Evolutionary conservation across 2,113 vertebrate species (phyloP), one percentile per base, ranked within the genome.

Genomic region (Otocyon megalotis): DNA sequence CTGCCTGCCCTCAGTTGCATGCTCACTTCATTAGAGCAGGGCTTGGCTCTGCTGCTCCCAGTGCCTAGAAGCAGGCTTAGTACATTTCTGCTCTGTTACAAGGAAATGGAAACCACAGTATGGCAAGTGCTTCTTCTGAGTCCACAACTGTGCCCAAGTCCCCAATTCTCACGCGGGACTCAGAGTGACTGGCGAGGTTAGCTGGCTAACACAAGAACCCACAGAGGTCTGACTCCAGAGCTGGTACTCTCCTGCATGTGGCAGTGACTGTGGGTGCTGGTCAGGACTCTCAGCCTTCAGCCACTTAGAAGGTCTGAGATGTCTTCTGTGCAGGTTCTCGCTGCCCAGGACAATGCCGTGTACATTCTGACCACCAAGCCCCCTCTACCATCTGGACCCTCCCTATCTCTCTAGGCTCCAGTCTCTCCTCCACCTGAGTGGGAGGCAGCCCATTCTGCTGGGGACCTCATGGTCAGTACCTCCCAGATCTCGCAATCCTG

Each of bases 261-360:
- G 1, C 4, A 48, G 62, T 0, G 3, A 11, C 48, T 4, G 1
- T 4, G 11, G 24, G 26, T 12, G n/a, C 48, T 67, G 22, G 76
- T 20, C 53, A 26, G 8, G 14, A 5, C 43, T 2, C 13, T 9
- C 4, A 3, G 37, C 53, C 54, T 26, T 60, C 15, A 35, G 22
- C 53, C 28, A 14, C 63, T 26, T 4, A 28, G 56, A 17, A 83
- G 35, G 26, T 26, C 71, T 60, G 60, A 67, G 60, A 28, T 0
- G 4, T 5, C 72, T 2, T 11, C 35, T 22, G 2, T 2, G 54
- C 0, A 8, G 69, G 2, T 4, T 71, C 28, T 54, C 12, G 13
- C 26, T 56, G 22, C 28, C 58, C 16, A 16, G 76, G 37, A 30
- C 37, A 43, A 50, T 5, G 37, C 7, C n/a, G 48, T 54, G 19